These are phyloP conservation scores for Aphodius granarius DNA, from an alignment of 2,888 invertebrate species.

Conservation along the genomic window DNA sequence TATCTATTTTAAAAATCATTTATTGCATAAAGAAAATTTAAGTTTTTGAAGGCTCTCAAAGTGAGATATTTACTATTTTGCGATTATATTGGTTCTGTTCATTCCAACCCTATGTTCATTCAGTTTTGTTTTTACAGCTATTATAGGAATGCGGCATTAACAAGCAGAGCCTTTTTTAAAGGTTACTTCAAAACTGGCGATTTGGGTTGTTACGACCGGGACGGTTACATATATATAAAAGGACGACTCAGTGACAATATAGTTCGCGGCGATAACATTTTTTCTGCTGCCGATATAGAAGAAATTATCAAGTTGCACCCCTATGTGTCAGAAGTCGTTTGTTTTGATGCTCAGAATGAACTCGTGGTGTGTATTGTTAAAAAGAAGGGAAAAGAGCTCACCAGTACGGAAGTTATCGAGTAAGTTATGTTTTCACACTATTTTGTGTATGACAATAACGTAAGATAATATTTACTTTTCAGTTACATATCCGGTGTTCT, in stretches of 20 bases:
- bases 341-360: slow-evolving; percentile 37
- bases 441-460: not conserved
- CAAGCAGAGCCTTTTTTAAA: slow-evolving; percentile 34
- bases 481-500: slow-evolving; percentile 33
- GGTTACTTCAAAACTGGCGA: slow-evolving; percentile 47
- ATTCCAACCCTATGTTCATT: no score
- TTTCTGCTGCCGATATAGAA: slow-evolving; percentile 40
- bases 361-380: slow-evolving; percentile 42
- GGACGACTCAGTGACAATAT: slow-evolving; percentile 43
- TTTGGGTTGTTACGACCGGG: slow-evolving; percentile 42
- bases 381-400: slow-evolving; percentile 32
- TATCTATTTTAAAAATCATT: no score
- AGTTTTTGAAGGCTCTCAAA: no score
- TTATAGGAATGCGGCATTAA: slow-evolving; percentile 39
- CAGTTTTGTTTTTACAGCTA: slow-evolving; percentile 42
- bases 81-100: no score
- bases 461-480: slow-evolving; percentile 29
- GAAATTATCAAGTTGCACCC: slow-evolving; percentile 42
- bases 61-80: no score
- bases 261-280: slow-evolving; percentile 27
- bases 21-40: no score
- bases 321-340: slow-evolving; percentile 38
- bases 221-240: slow-evolving; percentile 44
- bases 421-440: slow-evolving; percentile 24
- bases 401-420: slow-evolving; percentile 24